Evolutionary conservation across 2,888 invertebrate species (phyloP), one percentile per base, ranked within the genome.

Genomic region (Melinaea menophilus): DNA sequence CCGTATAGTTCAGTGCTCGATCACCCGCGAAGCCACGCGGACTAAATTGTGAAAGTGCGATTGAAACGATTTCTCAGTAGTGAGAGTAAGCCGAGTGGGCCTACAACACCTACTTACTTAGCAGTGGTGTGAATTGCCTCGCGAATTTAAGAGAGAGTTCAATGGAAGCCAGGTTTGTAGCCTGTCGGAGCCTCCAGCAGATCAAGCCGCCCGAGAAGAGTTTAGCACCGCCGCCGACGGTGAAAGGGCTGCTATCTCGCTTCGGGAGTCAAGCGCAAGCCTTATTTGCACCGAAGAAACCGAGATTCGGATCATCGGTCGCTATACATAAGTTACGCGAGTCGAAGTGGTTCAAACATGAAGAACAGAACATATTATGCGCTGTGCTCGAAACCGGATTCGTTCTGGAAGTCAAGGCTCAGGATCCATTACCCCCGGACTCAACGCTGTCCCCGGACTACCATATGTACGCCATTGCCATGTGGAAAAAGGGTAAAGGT

Each of bases 401-500:
- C 84, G 93, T 95, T 72, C 91, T 95, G 69, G 94, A 95, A 81
- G 91, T 93, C 71, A 85, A 88, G 70, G 92, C 92, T 58, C 87
- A 88, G 72, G 89, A 91, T 65, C 86, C 88, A 2, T 73, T 91
- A 72, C 88, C 90, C 55, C 85, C 88, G 57, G 91, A 91, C 72
- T 84, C 91, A 1, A 71, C 78, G 51, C 70, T 92, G 73, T 86
- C 88, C 65, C 91, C 92, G 61, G 92, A 92, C 73, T 86, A 90
- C 76, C 90, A 91, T 73, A 90, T 93, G 91, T 94, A 93, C 84
- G 94, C 94, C 72, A 90, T 95, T 73, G 94, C 94, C 73, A 89
- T 94, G 82, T 94, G 94, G 92, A 93, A 93, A 83, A 92, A 93
- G 81, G 93, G 94, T 81, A 94, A 94, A 92, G 94, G 94, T 94